phyloP scores from a whole-genome alignment of 2,797 vertebrate genomes.

The Discoglossus pictus region DNA sequence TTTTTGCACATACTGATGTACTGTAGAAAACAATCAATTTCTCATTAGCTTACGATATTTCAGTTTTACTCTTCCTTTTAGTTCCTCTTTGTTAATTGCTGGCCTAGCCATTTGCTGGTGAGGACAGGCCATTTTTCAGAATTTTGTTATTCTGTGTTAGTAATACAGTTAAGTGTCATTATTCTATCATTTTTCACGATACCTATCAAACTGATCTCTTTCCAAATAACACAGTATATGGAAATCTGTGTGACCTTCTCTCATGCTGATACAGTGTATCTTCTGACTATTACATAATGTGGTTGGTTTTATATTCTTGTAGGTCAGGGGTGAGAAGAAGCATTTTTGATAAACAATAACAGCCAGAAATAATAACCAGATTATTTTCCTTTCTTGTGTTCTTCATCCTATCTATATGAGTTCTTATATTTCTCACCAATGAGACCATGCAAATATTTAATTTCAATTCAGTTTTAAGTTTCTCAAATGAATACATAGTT shows the following conservation, averaged over 20 bases:
- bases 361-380: conserved; percentile 3
- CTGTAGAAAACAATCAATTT: conserved; percentile 40
- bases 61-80: conserved; percentile 10
- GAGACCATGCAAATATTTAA: too few relatives aligned
- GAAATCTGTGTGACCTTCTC: conserved; percentile 38
- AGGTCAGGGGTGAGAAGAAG: conserved; percentile 17
- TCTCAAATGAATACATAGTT: too few relatives aligned
- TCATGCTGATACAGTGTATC: not conserved
- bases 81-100: conserved; percentile 34
- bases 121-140: not conserved
- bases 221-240: conserved; percentile 25
- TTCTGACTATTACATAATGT: conserved; percentile 28
- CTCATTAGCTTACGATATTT: conserved; percentile 33
- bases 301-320: conserved; percentile 15
- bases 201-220: conserved; percentile 29
- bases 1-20: conserved; percentile 21
- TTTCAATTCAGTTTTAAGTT: too few relatives aligned
- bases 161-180: conserved; percentile 3
- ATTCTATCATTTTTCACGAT: conserved; percentile 37
- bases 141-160: not conserved
- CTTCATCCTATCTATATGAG: not conserved
- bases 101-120: not conserved
- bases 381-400: not conserved
- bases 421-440: not conserved
- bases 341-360: conserved; percentile 19